Conservation (phyloP, 2,113 vertebrate species). For the Cromileptes altivelis region DNA sequence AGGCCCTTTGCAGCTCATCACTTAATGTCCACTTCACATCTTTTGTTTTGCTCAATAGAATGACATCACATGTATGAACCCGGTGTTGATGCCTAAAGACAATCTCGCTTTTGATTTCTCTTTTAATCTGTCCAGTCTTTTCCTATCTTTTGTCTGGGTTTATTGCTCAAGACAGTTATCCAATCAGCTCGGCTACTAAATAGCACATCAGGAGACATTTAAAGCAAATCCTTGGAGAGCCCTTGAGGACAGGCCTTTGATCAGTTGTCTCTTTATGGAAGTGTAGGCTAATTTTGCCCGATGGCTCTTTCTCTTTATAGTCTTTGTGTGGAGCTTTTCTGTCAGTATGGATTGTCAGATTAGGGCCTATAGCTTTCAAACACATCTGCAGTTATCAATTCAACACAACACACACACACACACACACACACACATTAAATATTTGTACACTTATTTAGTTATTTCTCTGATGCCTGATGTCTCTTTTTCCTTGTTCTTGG, state of each 20-base stretch:
- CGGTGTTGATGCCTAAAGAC: slow-evolving; percentile 44
- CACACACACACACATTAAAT: neutral
- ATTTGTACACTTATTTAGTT: neutral
- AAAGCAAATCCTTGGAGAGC: slow-evolving; percentile 54
- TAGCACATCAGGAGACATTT: slow-evolving; percentile 53
- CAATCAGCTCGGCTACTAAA: slow-evolving; percentile 42
- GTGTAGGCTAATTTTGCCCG: slow-evolving; percentile 50
- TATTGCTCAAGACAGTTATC: slow-evolving; percentile 28
- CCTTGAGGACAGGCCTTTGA: slow-evolving; percentile 59
- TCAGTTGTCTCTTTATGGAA: slow-evolving; percentile 58
- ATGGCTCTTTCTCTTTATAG: slow-evolving; percentile 40
- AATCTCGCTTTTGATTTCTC: slow-evolving; percentile 42
- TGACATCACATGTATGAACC: slow-evolving; percentile 16
- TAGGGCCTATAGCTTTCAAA: slow-evolving; percentile 16
- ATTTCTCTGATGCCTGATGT: neutral
- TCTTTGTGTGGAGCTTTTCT: slow-evolving; percentile 34
- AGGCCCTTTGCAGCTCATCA: slow-evolving; percentile 3
- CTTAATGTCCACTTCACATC: slow-evolving; percentile 16
- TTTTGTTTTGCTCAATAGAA: slow-evolving; percentile 20
- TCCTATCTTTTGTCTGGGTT: slow-evolving; percentile 35
- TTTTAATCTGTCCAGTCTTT: slow-evolving; percentile 20
- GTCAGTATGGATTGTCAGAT: slow-evolving; percentile 41
- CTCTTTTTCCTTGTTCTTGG: neutral
- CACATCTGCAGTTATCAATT: slow-evolving; percentile 4
- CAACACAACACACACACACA: neutral